These are phyloP conservation scores for Peromyscus leucopus DNA, from an alignment of 2,113 vertebrate species.

Conservation along the genomic window DNA sequence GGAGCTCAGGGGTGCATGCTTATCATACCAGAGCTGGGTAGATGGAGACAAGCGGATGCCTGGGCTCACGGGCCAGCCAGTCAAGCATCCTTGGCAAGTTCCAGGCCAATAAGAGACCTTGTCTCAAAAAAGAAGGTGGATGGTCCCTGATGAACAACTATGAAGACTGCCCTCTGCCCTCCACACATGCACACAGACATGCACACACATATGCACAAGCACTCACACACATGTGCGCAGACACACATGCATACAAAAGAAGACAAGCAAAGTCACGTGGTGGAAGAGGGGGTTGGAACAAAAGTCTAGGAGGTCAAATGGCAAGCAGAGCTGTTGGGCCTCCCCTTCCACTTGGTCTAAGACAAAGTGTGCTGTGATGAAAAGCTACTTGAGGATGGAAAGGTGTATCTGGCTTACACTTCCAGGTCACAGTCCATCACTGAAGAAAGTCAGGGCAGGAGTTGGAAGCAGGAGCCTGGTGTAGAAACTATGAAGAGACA, in stretches of 20 bases:
- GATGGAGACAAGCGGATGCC: background rate
- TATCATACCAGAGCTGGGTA: background rate
- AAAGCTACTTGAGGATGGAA: background rate
- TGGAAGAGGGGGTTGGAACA: background rate
- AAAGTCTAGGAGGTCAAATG: background rate
- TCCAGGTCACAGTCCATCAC: background rate
- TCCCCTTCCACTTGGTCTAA: background rate
- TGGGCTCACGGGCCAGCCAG: background rate
- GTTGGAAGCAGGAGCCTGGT: background rate
- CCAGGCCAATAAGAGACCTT: background rate
- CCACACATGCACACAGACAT: background rate
- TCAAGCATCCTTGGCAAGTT: background rate
- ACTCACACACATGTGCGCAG: background rate
- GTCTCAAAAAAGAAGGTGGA: background rate
- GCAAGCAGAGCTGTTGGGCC: no score
- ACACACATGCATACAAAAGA: background rate
- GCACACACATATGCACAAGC: no score
- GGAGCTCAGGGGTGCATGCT: no score
- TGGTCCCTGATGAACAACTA: background rate
- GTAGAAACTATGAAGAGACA: background rate
- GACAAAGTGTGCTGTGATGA: background rate
- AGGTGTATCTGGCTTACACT: background rate
- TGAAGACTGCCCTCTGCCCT: no score
- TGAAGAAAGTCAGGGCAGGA: background rate
- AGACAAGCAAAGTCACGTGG: background rate